Evolutionary conservation across 2,888 invertebrate genomes (phyloP).

Genomic region (Xylota segnis): DNA sequence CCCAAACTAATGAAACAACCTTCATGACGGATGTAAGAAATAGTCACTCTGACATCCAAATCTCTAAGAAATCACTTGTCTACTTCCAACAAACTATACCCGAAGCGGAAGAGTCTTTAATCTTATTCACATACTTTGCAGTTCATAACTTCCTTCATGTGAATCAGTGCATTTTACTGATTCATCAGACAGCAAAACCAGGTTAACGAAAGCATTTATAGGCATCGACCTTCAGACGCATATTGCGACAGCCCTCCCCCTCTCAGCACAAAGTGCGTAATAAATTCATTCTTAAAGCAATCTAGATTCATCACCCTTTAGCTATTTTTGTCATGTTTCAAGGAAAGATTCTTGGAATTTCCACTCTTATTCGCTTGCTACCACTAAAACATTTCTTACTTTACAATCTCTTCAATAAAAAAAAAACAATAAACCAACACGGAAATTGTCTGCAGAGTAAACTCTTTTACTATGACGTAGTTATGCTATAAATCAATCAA

Average conservation of each 20-base stretch:
- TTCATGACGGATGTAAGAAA: neutral
- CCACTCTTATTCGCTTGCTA: conserved; percentile 10
- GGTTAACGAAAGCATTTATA: conserved; percentile 52
- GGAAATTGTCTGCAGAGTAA: conserved; percentile 38
- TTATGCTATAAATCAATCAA: conserved; percentile 44
- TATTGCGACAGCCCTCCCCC: neutral
- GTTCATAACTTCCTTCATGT: conserved; percentile 39
- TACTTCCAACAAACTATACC: neutral
- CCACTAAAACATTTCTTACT: conserved; percentile 4
- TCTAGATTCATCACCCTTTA: conserved; percentile 10
- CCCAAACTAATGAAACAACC: neutral
- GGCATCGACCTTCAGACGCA: conserved; percentile 30
- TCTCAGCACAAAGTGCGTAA: conserved; percentile 17
- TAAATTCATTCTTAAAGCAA: conserved; percentile 10
- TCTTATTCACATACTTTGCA: neutral
- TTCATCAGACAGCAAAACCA: conserved; percentile 42
- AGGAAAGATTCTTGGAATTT: conserved; percentile 63
- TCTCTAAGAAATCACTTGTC: neutral
- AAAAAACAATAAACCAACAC: too few relatives aligned
- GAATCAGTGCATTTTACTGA: conserved; percentile 54
- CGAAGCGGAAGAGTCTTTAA: neutral
- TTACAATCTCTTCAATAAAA: conserved; percentile 28
- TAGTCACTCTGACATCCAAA: neutral
- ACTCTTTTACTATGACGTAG: conserved; percentile 27
- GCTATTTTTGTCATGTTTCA: conserved; percentile 30